A percentile compares a stretch with the other conserved stretches of the same genome.
Evolutionary conservation across 2,888 invertebrate species (phyloP).

Genomic region (Drosophila putrida): DNA sequence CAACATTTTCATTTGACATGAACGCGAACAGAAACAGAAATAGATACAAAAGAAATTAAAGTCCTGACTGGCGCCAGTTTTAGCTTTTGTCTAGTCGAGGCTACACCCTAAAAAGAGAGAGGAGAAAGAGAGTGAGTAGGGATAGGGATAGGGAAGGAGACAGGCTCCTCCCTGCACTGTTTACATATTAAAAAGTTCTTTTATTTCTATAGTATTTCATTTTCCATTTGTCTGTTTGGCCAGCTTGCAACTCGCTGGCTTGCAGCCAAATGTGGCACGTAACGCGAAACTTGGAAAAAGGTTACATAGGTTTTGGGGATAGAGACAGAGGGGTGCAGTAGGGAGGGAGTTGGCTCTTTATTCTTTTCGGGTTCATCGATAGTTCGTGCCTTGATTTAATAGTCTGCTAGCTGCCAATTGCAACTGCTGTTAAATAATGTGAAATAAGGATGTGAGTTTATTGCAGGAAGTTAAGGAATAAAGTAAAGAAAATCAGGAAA

Average conservation of each 20-base stretch:
- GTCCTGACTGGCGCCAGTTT: conserved; percentile 60
- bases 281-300: conserved; percentile 14
- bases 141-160: neutral
- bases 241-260: conserved; percentile 49
- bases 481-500: neutral
- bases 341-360: neutral
- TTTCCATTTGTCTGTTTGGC: conserved; percentile 35
- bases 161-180: conserved; percentile 1
- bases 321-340: no score
- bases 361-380: conserved; percentile 66
- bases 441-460: conserved; percentile 17
- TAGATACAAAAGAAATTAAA: conserved; percentile 4
- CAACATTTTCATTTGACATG: conserved; percentile 75
- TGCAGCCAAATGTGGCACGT: conserved; percentile 67
- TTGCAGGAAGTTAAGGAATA: neutral
- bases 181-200: conserved; percentile 69
- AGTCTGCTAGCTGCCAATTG: conserved; percentile 72
- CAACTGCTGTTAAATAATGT: conserved; percentile 61
- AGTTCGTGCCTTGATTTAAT: conserved; percentile 80
- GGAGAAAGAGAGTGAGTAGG: neutral
- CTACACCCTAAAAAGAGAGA: conserved; percentile 11
- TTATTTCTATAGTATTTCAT: conserved; percentile 57
- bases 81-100: conserved; percentile 65
- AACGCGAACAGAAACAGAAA: conserved; percentile 15
- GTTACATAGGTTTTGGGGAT: neutral